Evolutionary conservation across 2,113 vertebrate species (phyloP).

Genomic region (Thalassarche chlororhynchos): DNA sequence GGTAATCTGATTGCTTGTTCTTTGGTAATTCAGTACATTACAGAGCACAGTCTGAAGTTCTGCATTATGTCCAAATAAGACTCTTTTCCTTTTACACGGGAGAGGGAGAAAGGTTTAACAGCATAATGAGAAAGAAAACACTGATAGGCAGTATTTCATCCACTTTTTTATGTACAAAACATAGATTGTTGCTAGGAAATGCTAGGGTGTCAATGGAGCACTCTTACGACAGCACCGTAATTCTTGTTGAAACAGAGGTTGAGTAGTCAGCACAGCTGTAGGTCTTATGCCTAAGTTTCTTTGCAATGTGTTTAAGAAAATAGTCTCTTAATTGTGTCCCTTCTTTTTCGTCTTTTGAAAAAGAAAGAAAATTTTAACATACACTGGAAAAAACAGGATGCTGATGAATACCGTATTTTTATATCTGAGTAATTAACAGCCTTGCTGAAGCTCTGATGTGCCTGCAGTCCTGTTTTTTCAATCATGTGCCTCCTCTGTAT

Average conservation of each 20-base stretch:
- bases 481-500: background rate
- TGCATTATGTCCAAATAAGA: background rate
- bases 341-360: background rate
- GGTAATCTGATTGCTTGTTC: background rate
- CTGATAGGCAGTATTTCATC: conserved; percentile 5
- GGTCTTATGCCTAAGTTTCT: background rate
- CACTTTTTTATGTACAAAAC: conserved; percentile 49
- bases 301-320: background rate
- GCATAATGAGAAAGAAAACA: background rate
- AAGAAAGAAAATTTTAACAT: background rate
- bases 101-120: background rate
- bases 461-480: background rate
- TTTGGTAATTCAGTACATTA: background rate
- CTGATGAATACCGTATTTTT: background rate
- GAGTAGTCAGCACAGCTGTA: background rate
- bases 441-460: background rate
- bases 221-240: background rate
- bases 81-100: background rate
- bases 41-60: background rate
- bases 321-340: background rate
- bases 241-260: conserved; percentile 6
- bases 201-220: background rate
- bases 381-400: background rate
- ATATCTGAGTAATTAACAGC: background rate
- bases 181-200: conserved; percentile 61